phyloP scores from a whole-genome alignment of 2,797 vertebrate genomes.

The Eulemur rubriventer region DNA sequence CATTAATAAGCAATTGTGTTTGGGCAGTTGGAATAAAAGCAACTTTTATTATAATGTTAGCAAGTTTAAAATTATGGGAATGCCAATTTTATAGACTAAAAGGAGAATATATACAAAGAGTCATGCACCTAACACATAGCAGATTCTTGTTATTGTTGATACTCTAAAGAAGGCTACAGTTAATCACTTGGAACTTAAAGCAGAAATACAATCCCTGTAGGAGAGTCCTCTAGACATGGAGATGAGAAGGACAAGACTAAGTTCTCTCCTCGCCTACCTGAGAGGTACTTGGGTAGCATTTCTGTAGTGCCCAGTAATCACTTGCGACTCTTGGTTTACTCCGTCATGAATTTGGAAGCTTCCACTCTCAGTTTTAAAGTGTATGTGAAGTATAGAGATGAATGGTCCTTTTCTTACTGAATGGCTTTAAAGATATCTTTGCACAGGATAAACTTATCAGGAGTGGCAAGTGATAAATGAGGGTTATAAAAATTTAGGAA shows the following conservation, averaged over 20 bases:
- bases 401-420: conserved; percentile 64
- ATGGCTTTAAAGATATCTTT: conserved; percentile 76
- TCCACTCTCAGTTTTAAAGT: conserved; percentile 56
- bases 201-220: background rate
- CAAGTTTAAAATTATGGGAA: background rate
- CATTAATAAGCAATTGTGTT: background rate
- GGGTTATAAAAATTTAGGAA: conserved; percentile 73
- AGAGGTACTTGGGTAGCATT: conserved; percentile 13
- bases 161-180: conserved; percentile 5
- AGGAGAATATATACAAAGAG: background rate
- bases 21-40: background rate
- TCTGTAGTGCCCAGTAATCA: conserved; percentile 29
- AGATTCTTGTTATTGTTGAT: background rate
- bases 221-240: conserved; percentile 38
- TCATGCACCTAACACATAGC: background rate
- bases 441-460: conserved; percentile 63
- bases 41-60: background rate
- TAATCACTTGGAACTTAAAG: background rate
- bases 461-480: conserved; percentile 67
- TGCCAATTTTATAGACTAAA: background rate
- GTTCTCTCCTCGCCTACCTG: background rate
- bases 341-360: conserved; percentile 61
- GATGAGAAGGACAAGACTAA: conserved; percentile 17
- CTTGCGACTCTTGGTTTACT: conserved; percentile 33
- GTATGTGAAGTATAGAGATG: conserved; percentile 66